Evolutionary conservation across 2,888 invertebrate species (phyloP).

Genomic region (Drosophila kuntzei): DNA sequence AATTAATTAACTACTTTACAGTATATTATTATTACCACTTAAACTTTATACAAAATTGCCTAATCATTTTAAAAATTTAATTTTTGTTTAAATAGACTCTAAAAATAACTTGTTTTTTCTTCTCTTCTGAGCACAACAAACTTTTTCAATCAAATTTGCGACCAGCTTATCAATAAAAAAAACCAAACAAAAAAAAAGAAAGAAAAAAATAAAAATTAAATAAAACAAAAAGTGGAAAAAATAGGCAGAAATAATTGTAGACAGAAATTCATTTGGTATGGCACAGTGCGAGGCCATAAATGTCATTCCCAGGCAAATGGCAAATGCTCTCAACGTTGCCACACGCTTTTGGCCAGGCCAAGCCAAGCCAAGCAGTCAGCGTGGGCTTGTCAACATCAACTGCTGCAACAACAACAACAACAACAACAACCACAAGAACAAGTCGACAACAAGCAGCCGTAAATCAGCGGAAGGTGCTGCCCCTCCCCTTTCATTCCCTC

Average conservation of each 20-base stretch:
- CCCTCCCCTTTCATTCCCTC: background rate
- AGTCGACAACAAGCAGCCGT: constrained; percentile 49
- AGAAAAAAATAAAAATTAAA: background rate
- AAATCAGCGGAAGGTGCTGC: constrained; percentile 54
- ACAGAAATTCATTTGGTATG: constrained; percentile 37
- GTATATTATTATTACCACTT: background rate
- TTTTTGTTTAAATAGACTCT: background rate
- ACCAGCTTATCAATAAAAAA: constrained; percentile 37
- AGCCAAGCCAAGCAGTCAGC: constrained; percentile 26
- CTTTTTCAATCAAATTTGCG: constrained; percentile 28
- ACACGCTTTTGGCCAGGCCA: constrained; percentile 39
- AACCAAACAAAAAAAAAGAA: background rate
- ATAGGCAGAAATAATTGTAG: constrained; percentile 26
- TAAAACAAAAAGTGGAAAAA: constrained; percentile 2
- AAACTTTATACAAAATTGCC: background rate
- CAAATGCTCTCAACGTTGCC: constrained; percentile 55
- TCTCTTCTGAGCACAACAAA: constrained; percentile 2
- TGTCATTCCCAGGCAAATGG: constrained; percentile 64
- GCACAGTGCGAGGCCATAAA: constrained; percentile 55
- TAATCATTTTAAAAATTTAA: background rate
- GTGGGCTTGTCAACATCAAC: constrained; percentile 54
- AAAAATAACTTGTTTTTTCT: constrained; percentile 19
- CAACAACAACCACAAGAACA: constrained; percentile 20
- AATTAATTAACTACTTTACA: no score
- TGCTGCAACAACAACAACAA: constrained; percentile 15